Conservation (phyloP, 2,797 vertebrate genomes). For the Alcedo quadribrachys region DNA sequence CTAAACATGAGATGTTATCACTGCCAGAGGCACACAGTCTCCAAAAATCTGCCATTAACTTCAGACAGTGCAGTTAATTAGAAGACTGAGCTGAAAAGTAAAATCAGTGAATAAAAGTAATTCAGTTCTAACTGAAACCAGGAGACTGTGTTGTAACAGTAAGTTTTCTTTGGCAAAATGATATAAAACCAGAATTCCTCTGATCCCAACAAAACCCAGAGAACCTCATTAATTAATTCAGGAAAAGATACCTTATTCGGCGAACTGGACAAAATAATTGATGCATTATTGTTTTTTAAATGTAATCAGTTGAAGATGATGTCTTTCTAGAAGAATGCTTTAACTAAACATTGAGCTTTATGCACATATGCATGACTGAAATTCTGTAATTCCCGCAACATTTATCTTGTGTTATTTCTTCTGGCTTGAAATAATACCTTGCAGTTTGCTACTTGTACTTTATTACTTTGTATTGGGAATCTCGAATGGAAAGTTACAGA, state of each 20-base stretch:
- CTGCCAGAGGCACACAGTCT: too few relatives aligned
- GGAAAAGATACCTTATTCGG: background rate
- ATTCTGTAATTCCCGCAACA: background rate
- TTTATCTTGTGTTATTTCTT: background rate
- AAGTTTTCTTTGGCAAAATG: too few relatives aligned
- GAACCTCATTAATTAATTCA: background rate
- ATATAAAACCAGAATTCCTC: background rate
- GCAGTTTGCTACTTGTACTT: background rate
- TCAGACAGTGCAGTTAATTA: too few relatives aligned
- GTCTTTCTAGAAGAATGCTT: background rate
- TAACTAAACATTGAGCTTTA: background rate
- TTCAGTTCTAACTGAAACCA: too few relatives aligned
- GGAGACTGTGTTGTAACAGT: too few relatives aligned
- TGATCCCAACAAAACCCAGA: background rate
- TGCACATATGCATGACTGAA: background rate
- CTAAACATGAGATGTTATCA: too few relatives aligned
- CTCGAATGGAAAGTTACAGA: background rate
- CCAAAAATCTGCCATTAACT: too few relatives aligned
- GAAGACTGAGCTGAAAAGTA: too few relatives aligned
- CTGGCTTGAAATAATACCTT: background rate
- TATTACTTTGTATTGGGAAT: background rate
- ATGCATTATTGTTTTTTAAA: background rate
- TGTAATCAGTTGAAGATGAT: background rate
- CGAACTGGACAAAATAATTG: background rate
- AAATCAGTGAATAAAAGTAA: too few relatives aligned